Percentiles rank a stretch among this genome's conserved stretches.
Evolutionary conservation across 2,797 vertebrate genomes (phyloP).

Genomic region (Sebastes steindachneri): DNA sequence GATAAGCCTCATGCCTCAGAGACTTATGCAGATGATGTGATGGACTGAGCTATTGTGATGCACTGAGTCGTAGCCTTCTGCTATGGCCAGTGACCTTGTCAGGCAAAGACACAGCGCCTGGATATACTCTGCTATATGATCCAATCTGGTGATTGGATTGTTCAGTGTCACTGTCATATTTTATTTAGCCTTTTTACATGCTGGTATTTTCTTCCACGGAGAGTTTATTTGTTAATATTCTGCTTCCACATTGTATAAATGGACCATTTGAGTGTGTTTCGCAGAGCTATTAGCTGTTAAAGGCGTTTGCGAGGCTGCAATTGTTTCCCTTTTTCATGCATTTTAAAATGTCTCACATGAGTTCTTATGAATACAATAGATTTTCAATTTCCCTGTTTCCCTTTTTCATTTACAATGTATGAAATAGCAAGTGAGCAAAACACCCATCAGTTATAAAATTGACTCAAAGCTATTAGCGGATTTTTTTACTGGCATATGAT

Average conservation of each 20-base stretch:
- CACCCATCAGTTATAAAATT: conserved; percentile 27
- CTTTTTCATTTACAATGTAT: conserved; percentile 37
- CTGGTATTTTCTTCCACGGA: neutral
- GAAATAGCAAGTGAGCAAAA: conserved; percentile 16
- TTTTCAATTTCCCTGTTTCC: conserved; percentile 9
- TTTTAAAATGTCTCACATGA: conserved; percentile 32
- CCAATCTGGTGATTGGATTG: conserved; percentile 6
- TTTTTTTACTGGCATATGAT: neutral
- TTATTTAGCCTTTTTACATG: conserved; percentile 14
- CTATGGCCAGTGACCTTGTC: conserved; percentile 42
- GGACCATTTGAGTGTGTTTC: neutral
- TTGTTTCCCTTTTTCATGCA: conserved; percentile 37
- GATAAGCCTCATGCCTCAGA: conserved; percentile 60
- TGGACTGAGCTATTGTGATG: conserved; percentile 47
- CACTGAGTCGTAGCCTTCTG: conserved; percentile 37
- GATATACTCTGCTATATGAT: neutral
- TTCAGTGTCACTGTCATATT: conserved; percentile 7
- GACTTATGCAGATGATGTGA: conserved; percentile 55
- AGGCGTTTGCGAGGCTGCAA: neutral
- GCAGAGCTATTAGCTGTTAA: neutral
- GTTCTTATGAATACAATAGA: conserved; percentile 21
- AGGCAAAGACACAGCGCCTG: neutral
- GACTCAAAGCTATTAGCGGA: conserved; percentile 11
- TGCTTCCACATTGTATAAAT: neutral
- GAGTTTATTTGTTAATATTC: conserved; percentile 6